Conservation (phyloP, 2,797 vertebrate genomes). For the Melanotaenia nigrans region DNA sequence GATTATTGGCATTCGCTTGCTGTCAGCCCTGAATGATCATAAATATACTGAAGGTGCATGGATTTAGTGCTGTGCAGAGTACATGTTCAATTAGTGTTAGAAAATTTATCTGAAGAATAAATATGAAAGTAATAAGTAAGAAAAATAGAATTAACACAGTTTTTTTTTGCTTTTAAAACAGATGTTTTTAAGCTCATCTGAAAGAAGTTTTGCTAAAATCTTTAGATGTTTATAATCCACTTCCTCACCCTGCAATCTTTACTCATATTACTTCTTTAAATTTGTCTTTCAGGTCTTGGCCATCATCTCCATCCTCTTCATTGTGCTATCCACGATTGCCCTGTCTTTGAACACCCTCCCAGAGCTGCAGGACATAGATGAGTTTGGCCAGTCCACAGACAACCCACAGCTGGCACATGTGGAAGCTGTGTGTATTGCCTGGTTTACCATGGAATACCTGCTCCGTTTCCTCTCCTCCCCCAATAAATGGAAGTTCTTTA, state of each 20-base stretch:
- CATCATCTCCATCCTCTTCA: conserved; percentile 99
- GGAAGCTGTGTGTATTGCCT: conserved; percentile 97
- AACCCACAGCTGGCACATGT: conserved; percentile 97
- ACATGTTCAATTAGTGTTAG: background rate
- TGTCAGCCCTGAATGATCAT: conserved; percentile 15
- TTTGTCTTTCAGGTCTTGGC: conserved; percentile 93
- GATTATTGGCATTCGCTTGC: conserved; percentile 29
- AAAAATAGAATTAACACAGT: background rate
- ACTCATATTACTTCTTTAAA: conserved; percentile 31
- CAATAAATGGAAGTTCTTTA: conserved; percentile 99
- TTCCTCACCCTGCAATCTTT: conserved; percentile 15
- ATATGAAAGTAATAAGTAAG: background rate
- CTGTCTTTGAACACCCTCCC: conserved; percentile 99
- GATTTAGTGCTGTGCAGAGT: background rate
- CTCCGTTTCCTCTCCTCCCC: conserved; percentile 97
- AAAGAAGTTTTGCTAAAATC: background rate
- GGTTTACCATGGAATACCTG: conserved; percentile 99
- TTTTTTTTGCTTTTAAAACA: no score
- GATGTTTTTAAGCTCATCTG: no score
- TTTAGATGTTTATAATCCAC: background rate
- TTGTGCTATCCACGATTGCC: conserved; percentile 98
- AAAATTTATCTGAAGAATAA: background rate
- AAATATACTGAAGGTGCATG: conserved; percentile 5
- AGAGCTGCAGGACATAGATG: conserved; percentile 94
- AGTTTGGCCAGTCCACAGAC: conserved; percentile 94